Conservation (phyloP, 2,113 vertebrate species). For the Bufo gargarizans region DNA sequence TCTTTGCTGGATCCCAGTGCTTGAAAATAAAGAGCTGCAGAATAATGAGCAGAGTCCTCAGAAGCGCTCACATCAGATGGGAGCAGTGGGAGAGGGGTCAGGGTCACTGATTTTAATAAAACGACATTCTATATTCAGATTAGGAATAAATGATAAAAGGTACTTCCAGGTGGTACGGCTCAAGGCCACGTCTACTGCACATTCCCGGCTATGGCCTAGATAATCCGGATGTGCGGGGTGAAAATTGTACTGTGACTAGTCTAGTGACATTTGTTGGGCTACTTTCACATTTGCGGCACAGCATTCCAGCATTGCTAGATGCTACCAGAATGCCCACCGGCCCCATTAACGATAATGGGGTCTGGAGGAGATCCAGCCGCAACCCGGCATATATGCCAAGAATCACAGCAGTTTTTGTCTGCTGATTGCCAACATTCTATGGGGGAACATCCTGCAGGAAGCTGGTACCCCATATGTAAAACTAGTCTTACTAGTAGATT, state of each 20-base stretch:
- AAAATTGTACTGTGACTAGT: neutral
- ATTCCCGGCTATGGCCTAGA: neutral
- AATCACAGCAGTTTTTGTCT: too few relatives aligned
- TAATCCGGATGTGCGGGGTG: neutral
- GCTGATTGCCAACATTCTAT: too few relatives aligned
- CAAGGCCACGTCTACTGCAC: too few relatives aligned
- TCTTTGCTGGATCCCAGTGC: neutral
- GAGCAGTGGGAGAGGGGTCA: neutral
- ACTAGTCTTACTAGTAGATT: too few relatives aligned
- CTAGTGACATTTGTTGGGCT: neutral
- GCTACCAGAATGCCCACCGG: too few relatives aligned
- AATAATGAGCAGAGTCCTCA: neutral
- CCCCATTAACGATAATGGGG: too few relatives aligned
- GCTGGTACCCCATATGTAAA: too few relatives aligned
- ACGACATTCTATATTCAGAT: neutral
- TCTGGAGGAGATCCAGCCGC: too few relatives aligned
- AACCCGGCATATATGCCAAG: too few relatives aligned
- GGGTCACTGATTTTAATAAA: neutral
- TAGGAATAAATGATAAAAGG: neutral
- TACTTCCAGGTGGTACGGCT: neutral
- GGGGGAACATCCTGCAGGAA: too few relatives aligned
- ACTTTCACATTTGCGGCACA: too few relatives aligned
- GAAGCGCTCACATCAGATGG: neutral
- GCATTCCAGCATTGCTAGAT: too few relatives aligned
- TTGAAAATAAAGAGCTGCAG: neutral